phyloP scores from a whole-genome alignment of 2,888 invertebrate species.

The Entomobrya multifasciata region DNA sequence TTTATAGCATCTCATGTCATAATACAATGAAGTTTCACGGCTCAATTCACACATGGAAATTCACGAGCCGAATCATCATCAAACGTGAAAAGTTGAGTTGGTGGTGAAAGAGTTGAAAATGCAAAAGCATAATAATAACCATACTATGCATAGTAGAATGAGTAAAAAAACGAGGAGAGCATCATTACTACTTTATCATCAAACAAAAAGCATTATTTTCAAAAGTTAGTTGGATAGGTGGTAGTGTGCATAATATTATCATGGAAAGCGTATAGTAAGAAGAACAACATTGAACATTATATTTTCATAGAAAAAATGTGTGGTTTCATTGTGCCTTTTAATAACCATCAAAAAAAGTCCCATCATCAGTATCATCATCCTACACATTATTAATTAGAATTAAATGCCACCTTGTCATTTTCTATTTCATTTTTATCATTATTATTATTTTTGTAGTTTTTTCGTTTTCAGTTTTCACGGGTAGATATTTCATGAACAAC shows the following conservation, averaged over 20 bases:
- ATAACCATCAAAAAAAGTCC: constrained; percentile 70
- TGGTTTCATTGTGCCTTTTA: constrained; percentile 72
- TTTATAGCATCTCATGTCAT: constrained; percentile 48
- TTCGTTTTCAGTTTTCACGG: constrained; percentile 13
- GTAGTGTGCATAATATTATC: not conserved
- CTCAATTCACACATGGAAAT: constrained; percentile 67
- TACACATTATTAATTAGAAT: constrained; percentile 67
- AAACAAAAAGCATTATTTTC: constrained; percentile 39
- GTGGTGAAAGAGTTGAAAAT: constrained; percentile 52
- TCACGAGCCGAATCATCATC: constrained; percentile 67
- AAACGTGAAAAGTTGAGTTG: constrained; percentile 50
- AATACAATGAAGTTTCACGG: constrained; percentile 67
- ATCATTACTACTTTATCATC: constrained; percentile 34
- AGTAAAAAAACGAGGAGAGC: not conserved
- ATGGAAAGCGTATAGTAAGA: not conserved
- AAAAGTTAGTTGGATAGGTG: not conserved
- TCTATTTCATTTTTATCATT: constrained; percentile 41
- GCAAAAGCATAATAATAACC: constrained; percentile 50
- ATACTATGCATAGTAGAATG: constrained; percentile 1
- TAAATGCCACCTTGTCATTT: constrained; percentile 72
- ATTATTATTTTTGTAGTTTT: constrained; percentile 20
- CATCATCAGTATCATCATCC: constrained; percentile 53
- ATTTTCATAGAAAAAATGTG: constrained; percentile 42
- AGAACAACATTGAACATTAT: constrained; percentile 37
- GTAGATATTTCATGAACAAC: constrained; percentile 12